Evolutionary conservation across 1,140 invertebrate species (phyloP), one percentile per base, ranked within the genome.

Genomic region (Drosophila obscura): DNA sequence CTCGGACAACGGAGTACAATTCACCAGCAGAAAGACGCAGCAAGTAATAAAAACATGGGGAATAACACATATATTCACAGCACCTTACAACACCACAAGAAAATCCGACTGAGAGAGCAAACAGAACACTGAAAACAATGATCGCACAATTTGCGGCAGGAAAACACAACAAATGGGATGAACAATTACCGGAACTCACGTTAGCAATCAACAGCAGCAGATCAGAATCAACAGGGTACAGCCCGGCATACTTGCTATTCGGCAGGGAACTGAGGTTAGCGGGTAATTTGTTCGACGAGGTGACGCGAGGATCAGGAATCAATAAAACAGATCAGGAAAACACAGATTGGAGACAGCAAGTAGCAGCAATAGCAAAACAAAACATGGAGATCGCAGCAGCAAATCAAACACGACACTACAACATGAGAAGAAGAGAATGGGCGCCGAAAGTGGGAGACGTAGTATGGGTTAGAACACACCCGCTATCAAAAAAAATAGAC

Each of bases 1-100:
- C 7, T 53, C 15, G 1, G 41, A 56, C 16, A 56, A 57, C 3
- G n/a, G 24, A 2, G 55, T 57, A 0, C 41, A 57, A 7, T 57
- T 57, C 1, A 45, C 55, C 5, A 41, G 43, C 5, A n/a, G 9
- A 0, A 57, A 45, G 11, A 31, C 55, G 2, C 28, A 16, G 8
- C 5, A n/a, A 1, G 55, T 24, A 8, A 45, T 57, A 43, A 8
- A 57, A 13, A 4, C 7, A 15, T 15, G 11, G 43, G 43, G 43
- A 15, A n/a, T 44, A n/a, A 44, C 7, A 5, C 43, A 44, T 2
- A 13, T n/a, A 15, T 44, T n/a, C 15, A 44, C 43, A 2, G 43
- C 43, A 4, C 43, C 43, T 1, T 44, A 44, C 15, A n/a, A 44
- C 43, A 43, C 41, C 43, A 4, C n/a, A 44, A 44, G n/a, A 15